phyloP scores from a whole-genome alignment of 2,113 vertebrate species.

The Dicaeum eximium region DNA sequence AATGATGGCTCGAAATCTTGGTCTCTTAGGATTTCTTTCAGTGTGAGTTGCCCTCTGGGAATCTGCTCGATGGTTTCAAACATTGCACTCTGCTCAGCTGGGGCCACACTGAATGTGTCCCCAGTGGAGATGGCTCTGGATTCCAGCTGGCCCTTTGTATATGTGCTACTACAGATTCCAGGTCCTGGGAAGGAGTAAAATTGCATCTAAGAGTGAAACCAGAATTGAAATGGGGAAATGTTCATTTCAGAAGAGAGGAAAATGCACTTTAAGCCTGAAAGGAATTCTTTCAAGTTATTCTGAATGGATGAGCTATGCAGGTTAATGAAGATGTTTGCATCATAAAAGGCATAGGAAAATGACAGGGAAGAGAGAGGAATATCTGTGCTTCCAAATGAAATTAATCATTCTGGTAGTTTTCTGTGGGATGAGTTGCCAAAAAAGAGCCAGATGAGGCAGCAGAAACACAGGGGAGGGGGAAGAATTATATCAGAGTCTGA shows the following conservation, averaged over 20 bases:
- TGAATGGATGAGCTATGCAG: neutral
- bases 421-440: neutral
- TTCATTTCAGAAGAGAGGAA: neutral
- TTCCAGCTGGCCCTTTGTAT: neutral
- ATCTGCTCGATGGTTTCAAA: constrained; percentile 56
- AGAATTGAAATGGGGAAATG: neutral
- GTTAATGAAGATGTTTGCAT: neutral
- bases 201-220: neutral
- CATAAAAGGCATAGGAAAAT: neutral
- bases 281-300: neutral
- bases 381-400: neutral
- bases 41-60: constrained; percentile 21
- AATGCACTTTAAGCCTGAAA: neutral
- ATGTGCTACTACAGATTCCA: neutral
- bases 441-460: neutral
- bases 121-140: neutral
- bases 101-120: neutral
- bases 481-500: neutral
- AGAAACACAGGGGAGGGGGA: neutral
- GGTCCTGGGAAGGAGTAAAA: neutral
- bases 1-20: constrained; percentile 1
- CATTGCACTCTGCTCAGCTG: constrained; percentile 43
- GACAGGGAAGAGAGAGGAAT: neutral
- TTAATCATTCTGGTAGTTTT: neutral
- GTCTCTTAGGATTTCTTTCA: constrained; percentile 20